Percentiles rank a stretch among this genome's conserved stretches.
Conservation (phyloP, 2,888 invertebrate species). For the Mamestra brassicae region DNA sequence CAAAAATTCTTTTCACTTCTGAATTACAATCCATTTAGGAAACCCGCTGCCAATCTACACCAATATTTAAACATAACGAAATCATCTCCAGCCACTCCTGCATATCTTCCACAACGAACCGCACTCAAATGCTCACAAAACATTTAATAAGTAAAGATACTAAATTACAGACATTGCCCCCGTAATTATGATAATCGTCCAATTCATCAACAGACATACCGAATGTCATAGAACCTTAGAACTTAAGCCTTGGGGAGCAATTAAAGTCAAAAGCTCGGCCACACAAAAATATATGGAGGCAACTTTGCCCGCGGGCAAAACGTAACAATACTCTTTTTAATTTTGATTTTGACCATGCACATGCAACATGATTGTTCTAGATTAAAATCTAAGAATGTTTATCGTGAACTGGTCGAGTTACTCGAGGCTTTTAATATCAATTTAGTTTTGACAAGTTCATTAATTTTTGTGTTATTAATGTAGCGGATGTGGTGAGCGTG, state of each 20-base stretch:
- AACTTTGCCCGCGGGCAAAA: conserved; percentile 29
- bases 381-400: conserved; percentile 59
- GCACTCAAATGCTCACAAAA: conserved; percentile 16
- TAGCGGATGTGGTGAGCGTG: conserved; percentile 51
- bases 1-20: not conserved
- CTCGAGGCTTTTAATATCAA: conserved; percentile 58
- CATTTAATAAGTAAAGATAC: conserved; percentile 24
- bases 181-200: conserved; percentile 75
- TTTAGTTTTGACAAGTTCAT: conserved; percentile 65
- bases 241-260: conserved; percentile 79
- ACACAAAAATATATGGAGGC: conserved; percentile 69
- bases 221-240: conserved; percentile 74
- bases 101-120: not conserved
- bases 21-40: not conserved
- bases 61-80: not conserved
- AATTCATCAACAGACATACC: conserved; percentile 75
- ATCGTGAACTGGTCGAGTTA: conserved; percentile 32
- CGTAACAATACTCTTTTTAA: conserved; percentile 60
- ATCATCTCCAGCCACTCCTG: not conserved
- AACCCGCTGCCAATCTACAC: not conserved
- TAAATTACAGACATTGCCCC: conserved; percentile 56
- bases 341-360: conserved; percentile 57
- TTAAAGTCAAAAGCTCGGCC: conserved; percentile 81
- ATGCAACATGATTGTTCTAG: conserved; percentile 41
- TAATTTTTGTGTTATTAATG: conserved; percentile 61